A percentile compares a stretch with the other conserved stretches of the same genome.
Evolutionary conservation across 1,140 invertebrate genomes (phyloP).

Genomic region (Drosophila neocordata): DNA sequence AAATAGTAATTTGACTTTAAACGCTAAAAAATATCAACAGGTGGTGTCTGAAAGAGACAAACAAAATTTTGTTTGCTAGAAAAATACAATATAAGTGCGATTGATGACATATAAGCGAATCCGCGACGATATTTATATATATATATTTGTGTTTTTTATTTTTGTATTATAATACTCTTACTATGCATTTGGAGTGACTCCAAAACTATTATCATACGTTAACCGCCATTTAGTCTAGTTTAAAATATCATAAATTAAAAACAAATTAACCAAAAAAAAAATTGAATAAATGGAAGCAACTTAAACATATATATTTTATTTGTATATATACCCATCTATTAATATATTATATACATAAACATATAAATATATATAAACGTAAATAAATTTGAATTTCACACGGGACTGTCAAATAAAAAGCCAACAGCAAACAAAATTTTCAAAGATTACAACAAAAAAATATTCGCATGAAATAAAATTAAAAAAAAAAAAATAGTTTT

Average conservation of each 20-base stretch:
- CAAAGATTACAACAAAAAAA: neutral
- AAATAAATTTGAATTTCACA: neutral
- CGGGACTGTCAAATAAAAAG: neutral
- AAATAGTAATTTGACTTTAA: no score
- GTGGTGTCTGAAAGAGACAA: no score
- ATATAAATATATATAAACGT: neutral
- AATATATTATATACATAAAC: slow-evolving; percentile 13
- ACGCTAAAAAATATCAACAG: no score
- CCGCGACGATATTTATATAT: no score
- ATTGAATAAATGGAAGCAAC: slow-evolving; percentile 40
- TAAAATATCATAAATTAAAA: slow-evolving; percentile 21
- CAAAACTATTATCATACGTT: neutral
- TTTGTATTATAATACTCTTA: neutral
- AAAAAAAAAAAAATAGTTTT: slow-evolving; percentile 2
- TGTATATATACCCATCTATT: slow-evolving; percentile 20
- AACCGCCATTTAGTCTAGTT: slow-evolving; percentile 34
- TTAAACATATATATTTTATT: slow-evolving; percentile 60
- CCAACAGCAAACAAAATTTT: neutral
- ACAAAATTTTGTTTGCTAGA: no score
- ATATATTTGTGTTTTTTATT: no score
- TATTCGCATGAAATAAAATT: neutral
- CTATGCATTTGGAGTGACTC: neutral
- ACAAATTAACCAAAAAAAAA: slow-evolving; percentile 54
- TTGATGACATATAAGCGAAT: no score
- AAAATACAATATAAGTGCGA: no score